Evolutionary conservation across 2,888 invertebrate genomes (phyloP), one percentile per base, ranked within the genome.

Genomic region (Chymomyza fuscimana): DNA sequence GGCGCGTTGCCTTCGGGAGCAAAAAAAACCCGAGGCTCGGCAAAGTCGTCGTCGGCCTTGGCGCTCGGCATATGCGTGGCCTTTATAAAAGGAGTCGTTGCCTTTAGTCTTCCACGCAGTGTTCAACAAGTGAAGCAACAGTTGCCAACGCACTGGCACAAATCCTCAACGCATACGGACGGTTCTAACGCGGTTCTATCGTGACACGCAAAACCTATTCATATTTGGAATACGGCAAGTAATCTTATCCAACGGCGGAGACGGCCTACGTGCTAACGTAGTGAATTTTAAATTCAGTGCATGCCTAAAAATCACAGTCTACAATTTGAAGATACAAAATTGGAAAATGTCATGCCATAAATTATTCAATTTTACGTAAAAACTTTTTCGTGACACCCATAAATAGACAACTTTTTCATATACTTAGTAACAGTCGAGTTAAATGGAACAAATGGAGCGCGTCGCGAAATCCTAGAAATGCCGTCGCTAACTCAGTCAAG

Each of bases 41-140:
- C 9, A 60, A 32, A 61, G 52, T 67, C 77, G 62, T 74, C 78
- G 78, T 25, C 25, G 25, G 25, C 4, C 4, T 25, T 1, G 25
- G 25, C 51, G 52, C 29, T 80, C 79, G 84, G 72, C 61, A 29
- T 71, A 56, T 65, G 80, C 59, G 76, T 72, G 63, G 74, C 73
- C 80, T 79, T 88, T 91, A 91, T 90, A 90, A 90, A 90, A 89
- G 88, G 87, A 82, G 78, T 81, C 78, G 78, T 77, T 80, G 80
- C 64, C 73, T 67, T 77, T 76, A 80, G 81, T 82, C 78, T 65
- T 77, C 80, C 79, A 89, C 84, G 88, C 91, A 92, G 91, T 92
- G 91, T 87, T 91, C 91, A 91, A 91, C 91, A 91, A 91, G 91
- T 91, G 90, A 87, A 83, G 89, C 86, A 89, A 81, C 89, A 86